These are phyloP conservation scores for Harpegnathos saltator DNA, from an alignment of 1,140 invertebrate species.

Conservation along the genomic window DNA sequence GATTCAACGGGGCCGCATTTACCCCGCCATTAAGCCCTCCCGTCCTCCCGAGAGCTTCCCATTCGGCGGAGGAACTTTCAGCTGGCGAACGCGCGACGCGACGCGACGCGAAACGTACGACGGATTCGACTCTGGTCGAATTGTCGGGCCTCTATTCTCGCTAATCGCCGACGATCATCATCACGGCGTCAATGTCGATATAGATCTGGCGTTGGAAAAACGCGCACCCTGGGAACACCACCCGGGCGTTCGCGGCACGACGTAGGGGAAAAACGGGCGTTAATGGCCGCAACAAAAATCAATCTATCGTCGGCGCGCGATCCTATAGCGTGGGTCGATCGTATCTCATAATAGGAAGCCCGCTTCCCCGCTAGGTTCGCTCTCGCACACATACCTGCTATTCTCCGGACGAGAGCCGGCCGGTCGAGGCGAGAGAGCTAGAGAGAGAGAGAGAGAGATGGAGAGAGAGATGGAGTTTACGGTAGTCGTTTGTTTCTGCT, in stretches of 20 bases:
- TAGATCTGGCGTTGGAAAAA: constrained; percentile 25
- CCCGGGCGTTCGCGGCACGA: constrained; percentile 3
- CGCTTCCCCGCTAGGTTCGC: constrained; percentile 28
- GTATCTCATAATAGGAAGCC: constrained; percentile 61
- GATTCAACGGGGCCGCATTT: too few species aligned
- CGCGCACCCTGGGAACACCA: background rate
- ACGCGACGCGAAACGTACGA: too few species aligned
- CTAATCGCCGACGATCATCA: constrained; percentile 45
- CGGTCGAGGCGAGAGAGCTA: constrained; percentile 8
- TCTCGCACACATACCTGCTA: constrained; percentile 48
- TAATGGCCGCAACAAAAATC: constrained; percentile 61
- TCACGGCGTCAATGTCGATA: constrained; percentile 35
- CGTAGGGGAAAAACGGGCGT: constrained; percentile 51
- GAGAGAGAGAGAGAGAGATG: constrained; percentile 30
- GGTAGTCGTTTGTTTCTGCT: constrained; percentile 60
- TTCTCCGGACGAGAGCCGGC: constrained; percentile 33
- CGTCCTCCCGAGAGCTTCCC: too few species aligned
- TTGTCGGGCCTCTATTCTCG: constrained; percentile 19
- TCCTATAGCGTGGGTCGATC: constrained; percentile 48
- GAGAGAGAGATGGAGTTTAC: constrained; percentile 44
- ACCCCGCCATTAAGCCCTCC: too few species aligned
- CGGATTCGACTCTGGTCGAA: too few species aligned
- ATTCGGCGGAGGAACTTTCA: background rate
- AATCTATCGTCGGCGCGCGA: constrained; percentile 49
- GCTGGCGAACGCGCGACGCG: too few species aligned